Evolutionary conservation across 2,888 invertebrate species (phyloP).

Genomic region (Cybosia mesomella): DNA sequence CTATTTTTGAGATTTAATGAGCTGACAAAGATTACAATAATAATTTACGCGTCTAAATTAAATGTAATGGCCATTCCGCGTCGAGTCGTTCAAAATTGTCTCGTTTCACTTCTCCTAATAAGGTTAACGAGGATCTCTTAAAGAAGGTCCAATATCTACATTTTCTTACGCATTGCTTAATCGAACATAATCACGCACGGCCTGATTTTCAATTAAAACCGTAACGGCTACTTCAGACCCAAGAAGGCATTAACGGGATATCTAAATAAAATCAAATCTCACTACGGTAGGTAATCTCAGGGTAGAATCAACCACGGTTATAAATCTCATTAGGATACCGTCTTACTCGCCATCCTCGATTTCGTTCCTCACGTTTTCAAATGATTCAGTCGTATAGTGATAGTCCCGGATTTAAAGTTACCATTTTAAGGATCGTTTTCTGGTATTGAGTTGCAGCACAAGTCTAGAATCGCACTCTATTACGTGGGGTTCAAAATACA

Average conservation of each 20-base stretch:
- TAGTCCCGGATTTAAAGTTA: slow-evolving; percentile 7
- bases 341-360: slow-evolving; percentile 63
- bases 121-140: slow-evolving; percentile 7
- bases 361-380: slow-evolving; percentile 66
- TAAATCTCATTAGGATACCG: slow-evolving; percentile 74
- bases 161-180: slow-evolving; percentile 20
- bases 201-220: slow-evolving; percentile 57
- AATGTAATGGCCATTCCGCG: slow-evolving; percentile 5
- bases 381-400: slow-evolving; percentile 63
- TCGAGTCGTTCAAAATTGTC: neutral
- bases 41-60: neutral
- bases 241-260: slow-evolving; percentile 59
- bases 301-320: slow-evolving; percentile 70
- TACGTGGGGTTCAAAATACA: neutral
- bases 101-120: slow-evolving; percentile 8
- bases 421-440: neutral
- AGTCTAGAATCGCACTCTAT: neutral
- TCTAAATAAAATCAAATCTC: slow-evolving; percentile 70
- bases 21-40: neutral
- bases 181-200: slow-evolving; percentile 27
- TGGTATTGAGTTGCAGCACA: neutral
- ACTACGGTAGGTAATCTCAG: slow-evolving; percentile 68
- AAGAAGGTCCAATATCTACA: slow-evolving; percentile 10
- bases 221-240: slow-evolving; percentile 49
- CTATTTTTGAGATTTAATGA: neutral